phyloP scores from a whole-genome alignment of 2,113 vertebrate species.

The Pleuronectes platessa region DNA sequence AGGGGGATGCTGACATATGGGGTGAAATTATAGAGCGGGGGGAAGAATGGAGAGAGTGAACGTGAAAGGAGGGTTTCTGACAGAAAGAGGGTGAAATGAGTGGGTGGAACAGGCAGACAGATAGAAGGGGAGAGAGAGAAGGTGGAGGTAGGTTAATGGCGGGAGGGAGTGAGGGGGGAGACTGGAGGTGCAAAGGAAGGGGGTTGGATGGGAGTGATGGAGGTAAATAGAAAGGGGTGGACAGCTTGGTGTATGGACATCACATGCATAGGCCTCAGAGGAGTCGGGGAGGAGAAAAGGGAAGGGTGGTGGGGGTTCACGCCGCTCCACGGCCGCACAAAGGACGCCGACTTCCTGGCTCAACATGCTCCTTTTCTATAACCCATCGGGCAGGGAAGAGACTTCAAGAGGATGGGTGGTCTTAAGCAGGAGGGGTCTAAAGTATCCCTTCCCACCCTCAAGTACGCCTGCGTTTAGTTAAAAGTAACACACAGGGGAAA shows the following conservation, averaged over 20 bases:
- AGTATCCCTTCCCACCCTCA: slow-evolving; percentile 34
- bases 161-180: slow-evolving; percentile 21
- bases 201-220: slow-evolving; percentile 59
- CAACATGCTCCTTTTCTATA: slow-evolving; percentile 29
- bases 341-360: slow-evolving; percentile 68
- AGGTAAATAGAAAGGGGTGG: slow-evolving; percentile 79
- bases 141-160: slow-evolving; percentile 77
- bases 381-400: slow-evolving; percentile 27
- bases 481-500: slow-evolving; percentile 65
- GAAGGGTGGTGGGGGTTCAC: slow-evolving; percentile 28
- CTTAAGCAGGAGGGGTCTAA: slow-evolving; percentile 41
- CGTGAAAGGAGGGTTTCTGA: slow-evolving; percentile 71
- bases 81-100: slow-evolving; percentile 79
- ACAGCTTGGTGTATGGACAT: slow-evolving; percentile 74
- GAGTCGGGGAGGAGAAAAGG: slow-evolving; percentile 30
- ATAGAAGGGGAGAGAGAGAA: slow-evolving; percentile 58
- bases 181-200: slow-evolving; percentile 59
- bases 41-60: slow-evolving; percentile 63
- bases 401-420: slow-evolving; percentile 56
- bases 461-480: slow-evolving; percentile 53
- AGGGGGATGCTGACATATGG: slow-evolving; percentile 77
- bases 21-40: slow-evolving; percentile 78
- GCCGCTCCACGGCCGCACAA: slow-evolving; percentile 51
- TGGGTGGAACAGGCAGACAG: slow-evolving; percentile 70
- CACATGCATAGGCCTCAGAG: slow-evolving; percentile 58